Base-by-base conservation (phyloP, 2,888 invertebrate species). In the Cheilosia urbana region DNA sequence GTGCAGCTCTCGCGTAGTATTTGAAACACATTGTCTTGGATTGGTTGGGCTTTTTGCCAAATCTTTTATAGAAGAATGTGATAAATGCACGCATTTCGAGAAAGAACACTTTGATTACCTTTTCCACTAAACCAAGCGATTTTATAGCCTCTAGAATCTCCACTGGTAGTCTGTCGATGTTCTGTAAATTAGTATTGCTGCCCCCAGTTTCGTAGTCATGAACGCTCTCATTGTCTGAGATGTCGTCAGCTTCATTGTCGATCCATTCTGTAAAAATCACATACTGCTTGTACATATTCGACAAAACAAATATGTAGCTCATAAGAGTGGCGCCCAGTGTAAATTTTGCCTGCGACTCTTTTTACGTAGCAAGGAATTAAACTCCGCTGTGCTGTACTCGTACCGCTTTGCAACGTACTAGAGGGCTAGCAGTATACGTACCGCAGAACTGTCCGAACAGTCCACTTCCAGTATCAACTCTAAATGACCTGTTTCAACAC, bases 61-160 rank as follows among this genome's bases (percentile, higher is more conserved):
- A 91, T 80, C 89, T 90, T 4, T 2, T 30, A 73, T 19, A 51
- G 47, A 27, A 7, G 49, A 49, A 47, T 34, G 53, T 5, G n/a
- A 15, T 55, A 57, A 9, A 7, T 13, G 30, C 17, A 2, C 6
- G 45, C 21, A 53, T 15, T 45, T 17, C 11, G 30, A 34, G 4
- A 42, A 27, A 34, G 21, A 37, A 2, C n/a, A 27, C 2, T 24
- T 53, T 7, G 7, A 42, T 65, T 49, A 95, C 93, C 92, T 95
- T 95, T 19, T 93, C 92, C 87, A 95, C 93, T 83, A 96, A 90
- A 66, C 94, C 93, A 68, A 94, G 91, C 7, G 94, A 93, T 66
- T 94, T 92, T 27, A 96, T 93, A 9, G 94, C 94, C 91, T 95
- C 94, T 78, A 94, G 91, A 3, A 96, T 91, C 89, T 95, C 94